Base-by-base conservation (phyloP, 2,888 invertebrate species). In the Nowickia ferox region DNA sequence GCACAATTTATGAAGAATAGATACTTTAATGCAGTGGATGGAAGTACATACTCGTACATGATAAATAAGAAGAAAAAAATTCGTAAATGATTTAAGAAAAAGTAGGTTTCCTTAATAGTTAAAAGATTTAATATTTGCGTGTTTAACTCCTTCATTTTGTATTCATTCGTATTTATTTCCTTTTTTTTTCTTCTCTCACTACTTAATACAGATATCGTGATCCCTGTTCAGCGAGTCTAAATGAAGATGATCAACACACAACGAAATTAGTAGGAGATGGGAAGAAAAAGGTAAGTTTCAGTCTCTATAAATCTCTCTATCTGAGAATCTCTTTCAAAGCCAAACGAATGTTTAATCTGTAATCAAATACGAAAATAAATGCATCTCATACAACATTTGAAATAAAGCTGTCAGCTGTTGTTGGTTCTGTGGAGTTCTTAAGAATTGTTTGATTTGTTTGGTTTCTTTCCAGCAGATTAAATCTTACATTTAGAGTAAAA, bases 181-280 rank as follows among this genome's bases (percentile, higher is more conserved):
- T 61, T 75, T 8, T 30, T 30, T 72, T n/a, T 84, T 87, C 85
- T 88, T 86, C 82, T 86, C 80, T 75, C 79, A 77, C 84, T 74
- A 38, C 63, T 61, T 69, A 80, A 48, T 79, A 72, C 84, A 93
- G 93, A 89, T 97, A 97, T 93, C 94, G 97, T 89, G 97, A 97
- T 93, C 97, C 97, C 57, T 98, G 98, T 93, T 98, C 97, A 72
- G 97, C 97, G 66, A 97, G 97, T 89, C 94, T 97, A 89, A 96
- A 97, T 93, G 96, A 97, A 87, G 97, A 98, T 93, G 98, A 98
- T 94, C 95, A 96, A 89, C 98, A 98, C 93, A 98, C 98, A 87
- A 97, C 98, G 42, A 96, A 97, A 92, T 95, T 98, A 88, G 96
- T 97, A 92, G 96, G 97, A 83, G 97, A 97, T 93, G 95, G 96